Base-by-base conservation (phyloP, 2,888 invertebrate species). In the Griposia aprilina region DNA sequence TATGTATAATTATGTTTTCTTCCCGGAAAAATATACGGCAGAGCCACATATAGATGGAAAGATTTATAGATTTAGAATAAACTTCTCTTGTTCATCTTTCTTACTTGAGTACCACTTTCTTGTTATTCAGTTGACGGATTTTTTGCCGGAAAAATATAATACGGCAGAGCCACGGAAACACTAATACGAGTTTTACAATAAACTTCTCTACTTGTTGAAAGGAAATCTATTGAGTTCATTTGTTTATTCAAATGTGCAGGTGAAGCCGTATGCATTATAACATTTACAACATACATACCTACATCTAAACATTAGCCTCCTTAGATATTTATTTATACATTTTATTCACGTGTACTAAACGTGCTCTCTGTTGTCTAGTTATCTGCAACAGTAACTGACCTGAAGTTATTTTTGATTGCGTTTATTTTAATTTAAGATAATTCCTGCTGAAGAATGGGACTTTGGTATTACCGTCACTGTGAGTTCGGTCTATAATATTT, bases 221-320 rank as follows among this genome's bases (percentile, higher is more conserved):
- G 59, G 76, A 76, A 83, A 80, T 80, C 41, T 76, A 67, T 80
- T 7, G 75, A 48, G n/a, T 78, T 59, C 55, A 76, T 74, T 76
- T 84, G 74, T 75, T 76, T 81, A 81, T 75, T 81, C 65, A 76
- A 83, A 80, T 78, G 68, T 75, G 74, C 69, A 69, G 59, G 75
- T 78, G 84, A 74, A 81, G 41, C 75, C 70, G 26, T 73, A 66
- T 55, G 60, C 17, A 62, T 45, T 50, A 55, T 13, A 20, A n/a
- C 15, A 48, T 45, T 45, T 50, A 55, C 20, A 20, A n/a, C 15
- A 48, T 45, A 17, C 23, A 20, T 45, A 30, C 20, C 48, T 55
- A 36, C 6, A 10, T 67, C 23, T 17, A 26, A 65, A 41, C 59
- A 30, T 59, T 52, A 50, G 48, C 10, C n/a, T n/a, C n/a, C n/a